phyloP scores from a whole-genome alignment of 2,797 vertebrate species.

The Novumbra hubbsi region DNA sequence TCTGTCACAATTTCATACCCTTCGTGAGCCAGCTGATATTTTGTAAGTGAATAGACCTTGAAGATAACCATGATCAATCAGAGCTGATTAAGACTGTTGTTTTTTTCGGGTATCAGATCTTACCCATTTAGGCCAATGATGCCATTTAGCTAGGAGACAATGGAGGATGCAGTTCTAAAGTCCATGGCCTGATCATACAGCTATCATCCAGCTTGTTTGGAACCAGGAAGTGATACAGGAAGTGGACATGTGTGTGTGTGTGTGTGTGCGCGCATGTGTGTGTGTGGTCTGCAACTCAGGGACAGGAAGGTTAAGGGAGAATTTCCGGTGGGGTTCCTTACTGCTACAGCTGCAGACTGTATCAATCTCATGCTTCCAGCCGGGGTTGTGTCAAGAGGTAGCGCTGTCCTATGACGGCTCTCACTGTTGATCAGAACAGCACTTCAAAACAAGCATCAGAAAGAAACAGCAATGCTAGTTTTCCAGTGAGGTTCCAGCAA shows the following conservation, averaged over 20 bases:
- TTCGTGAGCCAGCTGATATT: neutral
- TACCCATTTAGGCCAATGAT: neutral
- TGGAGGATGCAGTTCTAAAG: neutral
- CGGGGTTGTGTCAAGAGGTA: neutral
- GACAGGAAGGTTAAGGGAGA: constrained; percentile 18
- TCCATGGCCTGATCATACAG: neutral
- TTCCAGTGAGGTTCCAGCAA: neutral
- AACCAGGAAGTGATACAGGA: constrained; percentile 24
- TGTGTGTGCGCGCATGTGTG: too few relatives aligned
- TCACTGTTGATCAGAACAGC: too few relatives aligned
- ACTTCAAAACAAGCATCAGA: too few relatives aligned
- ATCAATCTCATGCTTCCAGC: neutral
- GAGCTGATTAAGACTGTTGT: neutral
- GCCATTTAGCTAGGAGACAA: neutral
- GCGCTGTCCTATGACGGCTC: too few relatives aligned
- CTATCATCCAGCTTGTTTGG: constrained; percentile 3
- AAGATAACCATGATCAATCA: neutral
- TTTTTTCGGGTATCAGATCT: neutral
- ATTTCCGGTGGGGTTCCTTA: neutral
- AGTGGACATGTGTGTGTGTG: constrained; percentile 20
- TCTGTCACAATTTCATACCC: neutral
- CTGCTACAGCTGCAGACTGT: neutral
- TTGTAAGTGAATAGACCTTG: neutral
- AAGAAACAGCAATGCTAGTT: neutral
- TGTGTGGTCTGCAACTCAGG: constrained; percentile 28